Evolutionary conservation across 23 tunicate species (phyloP).

Genomic region (Ciona savignyi): DNA sequence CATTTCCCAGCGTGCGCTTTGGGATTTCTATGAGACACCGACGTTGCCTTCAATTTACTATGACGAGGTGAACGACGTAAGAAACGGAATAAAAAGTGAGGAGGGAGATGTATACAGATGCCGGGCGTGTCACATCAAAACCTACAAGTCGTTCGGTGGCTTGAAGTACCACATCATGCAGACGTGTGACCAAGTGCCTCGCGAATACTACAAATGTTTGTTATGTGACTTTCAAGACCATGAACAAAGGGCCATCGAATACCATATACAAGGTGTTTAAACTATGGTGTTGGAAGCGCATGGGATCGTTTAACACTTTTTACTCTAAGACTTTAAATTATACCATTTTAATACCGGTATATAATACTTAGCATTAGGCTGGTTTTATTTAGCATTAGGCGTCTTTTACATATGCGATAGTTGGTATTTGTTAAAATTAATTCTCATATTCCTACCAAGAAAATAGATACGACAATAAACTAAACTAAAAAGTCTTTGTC

Average conservation of each 20-base stretch:
- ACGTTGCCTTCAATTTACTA: conserved; percentile 1
- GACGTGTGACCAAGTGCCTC: conserved; percentile 21
- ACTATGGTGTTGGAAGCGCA: not conserved
- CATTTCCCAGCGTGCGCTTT: not conserved
- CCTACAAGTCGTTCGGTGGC: conserved; percentile 21
- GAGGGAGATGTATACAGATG: conserved; percentile 17
- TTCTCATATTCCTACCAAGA: no score
- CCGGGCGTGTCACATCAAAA: conserved; percentile 16
- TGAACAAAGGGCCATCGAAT: not conserved
- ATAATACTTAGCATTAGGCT: no score
- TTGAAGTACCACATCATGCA: conserved; percentile 24
- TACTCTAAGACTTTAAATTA: not conserved
- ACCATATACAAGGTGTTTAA: not conserved
- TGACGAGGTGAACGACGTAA: conserved; percentile 7
- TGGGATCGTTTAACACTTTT: not conserved
- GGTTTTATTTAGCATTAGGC: not conserved
- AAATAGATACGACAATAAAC: no score
- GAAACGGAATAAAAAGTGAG: not conserved
- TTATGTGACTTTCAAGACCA: not conserved
- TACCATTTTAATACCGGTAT: not conserved
- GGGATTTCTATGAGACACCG: conserved; percentile 15
- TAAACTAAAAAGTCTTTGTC: no score
- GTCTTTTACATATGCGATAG: not conserved
- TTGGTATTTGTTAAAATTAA: no score
- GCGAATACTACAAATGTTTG: conserved; percentile 12